Evolutionary conservation across 2,113 vertebrate species (phyloP).

Genomic region (Eidolon helvum): DNA sequence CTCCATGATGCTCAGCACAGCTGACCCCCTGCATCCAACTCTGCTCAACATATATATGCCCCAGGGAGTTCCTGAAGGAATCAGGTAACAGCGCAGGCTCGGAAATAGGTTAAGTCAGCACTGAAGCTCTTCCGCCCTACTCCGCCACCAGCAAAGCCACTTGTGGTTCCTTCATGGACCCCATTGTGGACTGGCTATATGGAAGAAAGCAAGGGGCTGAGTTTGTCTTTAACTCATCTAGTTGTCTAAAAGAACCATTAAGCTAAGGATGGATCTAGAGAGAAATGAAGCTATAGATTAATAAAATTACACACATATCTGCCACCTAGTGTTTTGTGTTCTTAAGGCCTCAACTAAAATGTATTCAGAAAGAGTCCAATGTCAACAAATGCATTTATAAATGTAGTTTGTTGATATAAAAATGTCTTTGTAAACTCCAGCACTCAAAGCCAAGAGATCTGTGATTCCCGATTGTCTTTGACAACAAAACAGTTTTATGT

Average conservation of each 20-base stretch:
- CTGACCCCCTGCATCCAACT: not conserved
- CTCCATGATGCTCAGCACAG: not conserved
- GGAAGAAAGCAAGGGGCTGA: not conserved
- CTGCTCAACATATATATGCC: not conserved
- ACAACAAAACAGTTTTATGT: not conserved
- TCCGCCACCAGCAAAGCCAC: not conserved
- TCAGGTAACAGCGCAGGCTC: not conserved
- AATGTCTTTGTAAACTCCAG: not conserved
- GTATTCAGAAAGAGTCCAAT: not conserved
- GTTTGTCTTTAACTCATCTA: not conserved
- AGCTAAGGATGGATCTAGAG: not conserved
- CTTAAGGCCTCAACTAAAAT: not conserved
- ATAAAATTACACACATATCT: not conserved
- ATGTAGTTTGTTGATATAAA: not conserved
- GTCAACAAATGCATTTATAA: not conserved
- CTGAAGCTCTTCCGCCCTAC: not conserved
- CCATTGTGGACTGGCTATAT: not conserved
- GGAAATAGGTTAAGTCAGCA: not conserved
- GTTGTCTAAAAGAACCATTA: conserved; percentile 3
- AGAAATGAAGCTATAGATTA: not conserved
- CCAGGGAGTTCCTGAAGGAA: not conserved
- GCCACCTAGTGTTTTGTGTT: not conserved
- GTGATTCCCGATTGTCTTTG: not conserved
- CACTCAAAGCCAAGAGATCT: conserved; percentile 4
- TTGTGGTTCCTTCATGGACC: not conserved